These are phyloP conservation scores for Drosophila murphyi DNA, from an alignment of 1,140 invertebrate species.

Conservation along the genomic window DNA sequence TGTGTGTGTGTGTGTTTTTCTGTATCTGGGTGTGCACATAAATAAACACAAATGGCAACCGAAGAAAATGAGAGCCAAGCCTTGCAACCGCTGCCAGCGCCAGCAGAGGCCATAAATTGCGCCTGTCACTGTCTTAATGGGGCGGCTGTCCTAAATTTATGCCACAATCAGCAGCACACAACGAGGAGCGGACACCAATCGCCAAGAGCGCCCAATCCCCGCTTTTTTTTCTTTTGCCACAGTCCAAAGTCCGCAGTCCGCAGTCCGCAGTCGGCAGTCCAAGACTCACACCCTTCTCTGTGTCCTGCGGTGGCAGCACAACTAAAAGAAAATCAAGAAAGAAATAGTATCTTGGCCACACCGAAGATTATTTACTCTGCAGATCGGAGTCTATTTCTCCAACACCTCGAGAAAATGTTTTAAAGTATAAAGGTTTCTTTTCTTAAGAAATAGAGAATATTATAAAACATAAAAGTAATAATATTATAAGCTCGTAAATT, in stretches of 20 bases:
- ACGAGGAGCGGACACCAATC: conserved; percentile 17
- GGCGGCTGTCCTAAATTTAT: conserved; percentile 75
- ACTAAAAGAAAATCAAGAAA: conserved; percentile 64
- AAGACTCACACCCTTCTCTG: conserved; percentile 59
- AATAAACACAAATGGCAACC: conserved; percentile 63
- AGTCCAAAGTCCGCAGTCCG: not conserved
- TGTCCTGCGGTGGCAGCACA: conserved; percentile 65
- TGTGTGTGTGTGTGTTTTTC: conserved; percentile 11
- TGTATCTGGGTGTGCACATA: conserved; percentile 36
- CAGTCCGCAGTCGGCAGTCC: conserved; percentile 19
- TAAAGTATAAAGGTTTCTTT: not conserved
- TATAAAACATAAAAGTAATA: too few species aligned
- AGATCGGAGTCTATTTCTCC: not conserved
- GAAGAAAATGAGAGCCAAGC: conserved; percentile 71
- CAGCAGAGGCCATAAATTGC: conserved; percentile 75
- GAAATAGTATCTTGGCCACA: not conserved
- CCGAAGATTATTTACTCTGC: not conserved
- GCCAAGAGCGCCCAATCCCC: conserved; percentile 7
- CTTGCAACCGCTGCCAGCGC: conserved; percentile 42
- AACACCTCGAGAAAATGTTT: too few species aligned
- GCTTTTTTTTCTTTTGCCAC: not conserved
- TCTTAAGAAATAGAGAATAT: too few species aligned
- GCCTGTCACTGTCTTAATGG: conserved; percentile 81
- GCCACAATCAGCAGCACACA: conserved; percentile 70
- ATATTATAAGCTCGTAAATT: too few species aligned